A percentile compares a stretch with the other conserved stretches of the same genome.
Conservation (phyloP, 2,797 vertebrate species). For the Poecilia velifera region DNA sequence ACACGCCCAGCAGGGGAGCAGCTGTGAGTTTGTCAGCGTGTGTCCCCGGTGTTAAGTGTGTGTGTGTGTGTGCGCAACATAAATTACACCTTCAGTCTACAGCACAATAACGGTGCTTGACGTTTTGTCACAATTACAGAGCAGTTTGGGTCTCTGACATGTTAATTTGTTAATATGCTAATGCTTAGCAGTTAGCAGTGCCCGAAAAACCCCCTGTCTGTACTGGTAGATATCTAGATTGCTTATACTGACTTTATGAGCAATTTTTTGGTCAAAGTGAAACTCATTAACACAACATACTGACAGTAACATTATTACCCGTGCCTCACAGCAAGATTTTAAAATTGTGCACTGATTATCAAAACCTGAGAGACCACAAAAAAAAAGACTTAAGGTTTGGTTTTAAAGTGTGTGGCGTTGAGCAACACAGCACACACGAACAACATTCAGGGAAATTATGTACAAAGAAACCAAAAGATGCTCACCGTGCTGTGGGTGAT, state of each 20-base stretch:
- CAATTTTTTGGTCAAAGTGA: background rate
- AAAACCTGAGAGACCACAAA: too few relatives aligned
- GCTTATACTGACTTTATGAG: background rate
- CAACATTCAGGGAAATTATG: background rate
- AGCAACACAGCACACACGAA: background rate
- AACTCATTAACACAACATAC: background rate
- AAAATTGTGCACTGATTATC: background rate
- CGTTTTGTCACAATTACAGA: conserved; percentile 72
- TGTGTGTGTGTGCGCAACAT: conserved; percentile 44
- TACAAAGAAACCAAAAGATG: conserved; percentile 9
- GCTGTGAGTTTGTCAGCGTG: conserved; percentile 32
- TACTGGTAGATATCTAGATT: background rate
- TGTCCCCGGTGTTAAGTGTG: conserved; percentile 11
- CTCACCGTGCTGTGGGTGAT: conserved; percentile 58
- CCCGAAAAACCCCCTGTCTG: conserved; percentile 14
- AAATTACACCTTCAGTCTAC: conserved; percentile 56
- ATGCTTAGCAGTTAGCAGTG: conserved; percentile 55
- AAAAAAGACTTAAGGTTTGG: too few relatives aligned
- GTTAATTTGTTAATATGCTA: conserved; percentile 79
- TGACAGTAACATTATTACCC: background rate
- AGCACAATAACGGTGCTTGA: conserved; percentile 50
- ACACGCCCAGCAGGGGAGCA: conserved; percentile 68
- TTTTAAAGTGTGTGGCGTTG: background rate
- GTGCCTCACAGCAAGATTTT: too few relatives aligned
- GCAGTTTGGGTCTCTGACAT: conserved; percentile 51